Evolutionary conservation across 2,888 invertebrate genomes (phyloP).

Genomic region (Eudemis profundana): DNA sequence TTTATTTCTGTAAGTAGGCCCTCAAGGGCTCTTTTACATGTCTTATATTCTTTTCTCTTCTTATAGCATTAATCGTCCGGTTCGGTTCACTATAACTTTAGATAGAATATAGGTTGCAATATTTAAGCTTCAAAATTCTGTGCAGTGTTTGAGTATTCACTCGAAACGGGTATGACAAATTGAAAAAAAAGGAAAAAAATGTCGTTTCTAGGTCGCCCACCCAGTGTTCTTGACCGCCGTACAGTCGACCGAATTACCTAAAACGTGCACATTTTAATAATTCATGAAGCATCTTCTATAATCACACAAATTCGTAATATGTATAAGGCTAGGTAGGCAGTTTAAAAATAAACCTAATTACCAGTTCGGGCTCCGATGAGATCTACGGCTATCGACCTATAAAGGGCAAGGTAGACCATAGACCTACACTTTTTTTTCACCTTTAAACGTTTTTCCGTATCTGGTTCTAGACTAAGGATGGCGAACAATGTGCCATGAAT

Average conservation of each 20-base stretch:
- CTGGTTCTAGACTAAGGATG: not conserved
- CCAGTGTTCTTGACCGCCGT: slow-evolving; percentile 2
- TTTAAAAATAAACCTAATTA: slow-evolving; percentile 14
- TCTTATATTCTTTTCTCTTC: too few species aligned
- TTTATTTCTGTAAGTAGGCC: too few species aligned
- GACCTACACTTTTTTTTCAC: slow-evolving; percentile 39
- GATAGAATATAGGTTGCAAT: too few species aligned
- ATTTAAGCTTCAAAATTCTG: too few species aligned
- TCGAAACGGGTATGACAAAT: not conserved
- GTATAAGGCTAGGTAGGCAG: not conserved
- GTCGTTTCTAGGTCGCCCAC: slow-evolving; percentile 4
- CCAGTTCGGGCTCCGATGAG: slow-evolving; percentile 1
- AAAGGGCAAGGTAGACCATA: slow-evolving; percentile 57
- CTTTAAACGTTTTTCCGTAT: slow-evolving; percentile 20
- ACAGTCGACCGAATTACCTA: not conserved
- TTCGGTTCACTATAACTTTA: too few species aligned
- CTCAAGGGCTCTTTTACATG: too few species aligned
- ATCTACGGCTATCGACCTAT: slow-evolving; percentile 50
- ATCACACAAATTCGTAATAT: slow-evolving; percentile 8
- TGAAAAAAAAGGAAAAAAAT: slow-evolving; percentile 4
- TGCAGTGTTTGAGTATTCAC: too few species aligned
- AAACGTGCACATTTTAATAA: slow-evolving; percentile 26
- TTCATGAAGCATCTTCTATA: slow-evolving; percentile 23
- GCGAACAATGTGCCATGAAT: slow-evolving; percentile 31
- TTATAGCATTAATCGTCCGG: too few species aligned